phyloP scores from a whole-genome alignment of 2,888 invertebrate genomes.

The Rhagium mordax region DNA sequence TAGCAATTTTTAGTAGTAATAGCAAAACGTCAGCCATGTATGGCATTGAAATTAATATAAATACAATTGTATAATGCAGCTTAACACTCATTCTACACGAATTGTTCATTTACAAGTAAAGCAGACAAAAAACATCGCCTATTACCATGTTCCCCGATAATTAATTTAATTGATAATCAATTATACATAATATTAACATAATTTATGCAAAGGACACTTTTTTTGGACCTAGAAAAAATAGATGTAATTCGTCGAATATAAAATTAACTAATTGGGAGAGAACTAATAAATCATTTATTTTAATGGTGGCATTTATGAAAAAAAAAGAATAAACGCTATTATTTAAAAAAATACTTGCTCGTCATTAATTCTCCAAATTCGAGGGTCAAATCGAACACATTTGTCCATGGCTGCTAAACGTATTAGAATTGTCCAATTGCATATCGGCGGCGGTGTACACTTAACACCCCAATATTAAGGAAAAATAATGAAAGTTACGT shows the following conservation, averaged over 20 bases:
- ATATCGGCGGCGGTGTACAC: not conserved
- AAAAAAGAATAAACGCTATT: not conserved
- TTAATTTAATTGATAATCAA: not conserved
- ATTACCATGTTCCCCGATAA: not conserved
- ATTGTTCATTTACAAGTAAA: not conserved
- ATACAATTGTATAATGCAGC: too few species aligned
- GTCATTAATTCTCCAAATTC: too few species aligned
- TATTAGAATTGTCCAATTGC: slow-evolving; percentile 16
- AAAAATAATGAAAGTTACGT: slow-evolving; percentile 12
- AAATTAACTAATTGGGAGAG: not conserved
- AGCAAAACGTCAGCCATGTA: too few species aligned
- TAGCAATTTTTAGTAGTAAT: too few species aligned
- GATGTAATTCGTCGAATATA: not conserved
- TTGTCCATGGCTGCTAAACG: too few species aligned
- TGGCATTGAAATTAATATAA: too few species aligned
- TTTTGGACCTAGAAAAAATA: not conserved
- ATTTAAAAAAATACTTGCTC: too few species aligned
- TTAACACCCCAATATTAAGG: slow-evolving; percentile 13
- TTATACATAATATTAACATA: not conserved
- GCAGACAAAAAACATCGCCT: not conserved
- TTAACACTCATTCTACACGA: too few species aligned
- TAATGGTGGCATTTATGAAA: not conserved
- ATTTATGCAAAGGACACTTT: slow-evolving; percentile 1
- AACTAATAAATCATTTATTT: slow-evolving; percentile 3
- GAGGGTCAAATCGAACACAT: not conserved